Evolutionary conservation across 2,888 invertebrate species (phyloP), one percentile per base, ranked within the genome.

Genomic region (Zaprionus obscuricornis): DNA sequence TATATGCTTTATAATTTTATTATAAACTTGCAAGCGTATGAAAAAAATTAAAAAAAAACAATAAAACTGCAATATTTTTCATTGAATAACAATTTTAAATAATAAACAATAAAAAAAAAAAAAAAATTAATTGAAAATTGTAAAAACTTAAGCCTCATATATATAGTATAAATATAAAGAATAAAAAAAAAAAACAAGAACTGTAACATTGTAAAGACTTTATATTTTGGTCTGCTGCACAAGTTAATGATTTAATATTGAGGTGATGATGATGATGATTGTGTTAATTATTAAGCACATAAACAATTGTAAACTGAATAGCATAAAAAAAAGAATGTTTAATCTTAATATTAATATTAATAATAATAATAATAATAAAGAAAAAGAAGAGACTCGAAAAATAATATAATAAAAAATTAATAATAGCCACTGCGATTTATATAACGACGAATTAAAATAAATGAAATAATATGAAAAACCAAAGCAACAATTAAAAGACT

Each of bases 371-470:
- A 29, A 39, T 14, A 46, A 22, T 27, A 33, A 33, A 29, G 31
- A 45, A 7, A 62, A 62, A 42, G 36, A 51, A 1, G 60, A 31
- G 34, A 60, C 60, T 51, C 8, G 39, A 40, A 65, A 66, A 29
- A 22, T 65, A 52, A 50, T 17, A 20, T 52, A 74, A 74, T 66
- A 77, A 82, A 66, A 36, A 43, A 13, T 75, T 47, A 90, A 74
- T 90, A 90, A 66, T 89, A 90, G 22, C 90, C 90, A 52, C 88
- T 86, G 57, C 88, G 88, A 70, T 87, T 85, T 20, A 91, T 89
- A 56, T 91, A 89, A 51, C 89, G 86, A 43, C 88, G 86, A 26
- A 91, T 83, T 20, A 90, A 87, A 7, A 71, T 50, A 65, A 88
- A 91, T 0, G 91, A 91, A 31, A 91, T 59, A 0, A 88, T 22